Base-by-base conservation (phyloP, 2,888 invertebrate species). In the Euclidia mi region DNA sequence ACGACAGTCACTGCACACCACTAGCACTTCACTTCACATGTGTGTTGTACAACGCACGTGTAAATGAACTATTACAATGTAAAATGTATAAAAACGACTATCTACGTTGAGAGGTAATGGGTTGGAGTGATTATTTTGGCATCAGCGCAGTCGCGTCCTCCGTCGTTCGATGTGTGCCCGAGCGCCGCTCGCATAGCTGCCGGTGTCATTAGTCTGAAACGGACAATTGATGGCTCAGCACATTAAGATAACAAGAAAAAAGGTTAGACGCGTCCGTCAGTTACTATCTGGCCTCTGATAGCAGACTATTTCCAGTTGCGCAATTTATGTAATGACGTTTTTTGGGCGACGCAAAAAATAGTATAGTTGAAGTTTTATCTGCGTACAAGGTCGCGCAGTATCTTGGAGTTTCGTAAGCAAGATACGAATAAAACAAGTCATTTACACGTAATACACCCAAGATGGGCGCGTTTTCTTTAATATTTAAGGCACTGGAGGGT, bases 11-110 rank as follows among this genome's bases (percentile, higher is more conserved):
- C 77, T 65, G 7, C 20, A 25, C 20, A 25, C 47, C 69, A 74
- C 70, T 46, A 43, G 46, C 73, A 72, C 74, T 74, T 55, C 88
- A 89, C 91, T 87, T 86, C 85, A 88, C 90, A 87, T 87, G 85
- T 85, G 84, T 78, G 79, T 83, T 67, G 65, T 56, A 58, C 75
- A 77, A 84, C 81, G 73, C 85, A 85, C 85, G 65, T 76, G 82
- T 63, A 81, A 84, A 84, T 78, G 76, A 79, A 67, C 51, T 65
- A 57, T 60, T 59, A 38, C 58, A 56, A 55, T 64, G 59, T 67
- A 66, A 70, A 75, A 51, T 53, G 63, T 66, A 32, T 69, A 53
- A 66, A 72, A 72, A 73, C 31, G 45, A 60, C 64, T 74, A 73
- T 76, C 78, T 79, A 76, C 49, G 65, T 76, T 47, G 64, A 74